phyloP scores from a whole-genome alignment of 2,113 vertebrate genomes.

The Gobiocypris rarus region DNA sequence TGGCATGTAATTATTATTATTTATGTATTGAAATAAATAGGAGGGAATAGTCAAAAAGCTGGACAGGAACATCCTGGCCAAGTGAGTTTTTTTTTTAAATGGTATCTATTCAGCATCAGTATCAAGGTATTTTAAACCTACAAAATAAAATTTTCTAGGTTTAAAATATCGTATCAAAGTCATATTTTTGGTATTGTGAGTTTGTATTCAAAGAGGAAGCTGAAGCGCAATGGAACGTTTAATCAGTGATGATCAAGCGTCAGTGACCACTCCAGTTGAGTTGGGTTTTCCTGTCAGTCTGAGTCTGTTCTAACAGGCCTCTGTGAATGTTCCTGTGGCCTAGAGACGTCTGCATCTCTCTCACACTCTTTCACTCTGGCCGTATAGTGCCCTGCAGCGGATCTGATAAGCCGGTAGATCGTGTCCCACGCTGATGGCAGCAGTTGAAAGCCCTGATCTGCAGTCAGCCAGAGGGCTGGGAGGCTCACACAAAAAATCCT shows the following conservation, averaged over 20 bases:
- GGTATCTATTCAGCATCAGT: too few species aligned
- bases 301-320: neutral
- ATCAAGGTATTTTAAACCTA: too few species aligned
- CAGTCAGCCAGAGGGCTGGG: conserved; percentile 35
- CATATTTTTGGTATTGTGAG: too few species aligned
- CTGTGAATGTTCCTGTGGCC: neutral
- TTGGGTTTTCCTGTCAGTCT: neutral
- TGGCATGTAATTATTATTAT: too few species aligned
- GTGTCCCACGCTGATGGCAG: conserved; percentile 26
- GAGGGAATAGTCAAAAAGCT: too few species aligned
- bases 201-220: neutral
- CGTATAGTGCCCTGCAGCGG: conserved; percentile 37
- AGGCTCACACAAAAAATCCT: conserved; percentile 40
- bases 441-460: conserved; percentile 41
- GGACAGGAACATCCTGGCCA: too few species aligned
- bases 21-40: too few species aligned
- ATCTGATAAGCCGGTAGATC: conserved; percentile 43
- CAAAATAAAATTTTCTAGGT: too few species aligned
- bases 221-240: neutral
- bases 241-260: neutral
- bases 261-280: neutral
- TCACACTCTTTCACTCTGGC: conserved; percentile 1
- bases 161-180: too few species aligned
- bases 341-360: neutral
- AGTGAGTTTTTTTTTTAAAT: too few species aligned